Conservation (phyloP, 2,888 invertebrate species). For the Parnassius mnemosyne region DNA sequence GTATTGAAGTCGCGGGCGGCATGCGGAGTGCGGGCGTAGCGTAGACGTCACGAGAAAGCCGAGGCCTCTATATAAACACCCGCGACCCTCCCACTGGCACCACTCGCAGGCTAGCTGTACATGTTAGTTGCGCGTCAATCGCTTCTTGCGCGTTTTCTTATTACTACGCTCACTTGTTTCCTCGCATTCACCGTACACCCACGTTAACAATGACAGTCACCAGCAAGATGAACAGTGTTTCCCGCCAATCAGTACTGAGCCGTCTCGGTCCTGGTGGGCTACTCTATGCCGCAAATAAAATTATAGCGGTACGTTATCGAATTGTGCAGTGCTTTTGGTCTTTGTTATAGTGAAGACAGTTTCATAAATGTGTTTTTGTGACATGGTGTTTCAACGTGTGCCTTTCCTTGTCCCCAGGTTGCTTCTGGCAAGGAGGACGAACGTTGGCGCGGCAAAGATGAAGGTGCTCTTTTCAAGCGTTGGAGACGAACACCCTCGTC, state of each 20-base stretch:
- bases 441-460: conserved; percentile 71
- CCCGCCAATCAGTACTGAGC: conserved; percentile 72
- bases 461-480: conserved; percentile 69
- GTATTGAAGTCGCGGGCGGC: conserved; percentile 41
- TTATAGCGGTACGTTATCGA: conserved; percentile 74
- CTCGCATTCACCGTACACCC: conserved; percentile 51
- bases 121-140: conserved; percentile 53
- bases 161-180: conserved; percentile 57
- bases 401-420: conserved; percentile 73
- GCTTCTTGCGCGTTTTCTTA: conserved; percentile 49
- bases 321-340: conserved; percentile 45
- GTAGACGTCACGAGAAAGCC: conserved; percentile 69
- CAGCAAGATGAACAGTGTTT: conserved; percentile 79
- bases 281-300: conserved; percentile 74
- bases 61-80: conserved; percentile 72
- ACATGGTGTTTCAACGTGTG: conserved; percentile 60
- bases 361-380: conserved; percentile 42
- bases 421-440: conserved; percentile 76
- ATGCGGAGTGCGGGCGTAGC: conserved; percentile 44
- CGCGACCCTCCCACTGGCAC: conserved; percentile 65
- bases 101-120: conserved; percentile 66
- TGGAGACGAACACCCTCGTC: conserved; percentile 62
- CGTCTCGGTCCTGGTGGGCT: conserved; percentile 75
- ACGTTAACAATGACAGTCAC: conserved; percentile 72
- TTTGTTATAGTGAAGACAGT: conserved; percentile 35